These are phyloP conservation scores for Platanista minor DNA, from an alignment of 2,113 vertebrate species.

Conservation along the genomic window DNA sequence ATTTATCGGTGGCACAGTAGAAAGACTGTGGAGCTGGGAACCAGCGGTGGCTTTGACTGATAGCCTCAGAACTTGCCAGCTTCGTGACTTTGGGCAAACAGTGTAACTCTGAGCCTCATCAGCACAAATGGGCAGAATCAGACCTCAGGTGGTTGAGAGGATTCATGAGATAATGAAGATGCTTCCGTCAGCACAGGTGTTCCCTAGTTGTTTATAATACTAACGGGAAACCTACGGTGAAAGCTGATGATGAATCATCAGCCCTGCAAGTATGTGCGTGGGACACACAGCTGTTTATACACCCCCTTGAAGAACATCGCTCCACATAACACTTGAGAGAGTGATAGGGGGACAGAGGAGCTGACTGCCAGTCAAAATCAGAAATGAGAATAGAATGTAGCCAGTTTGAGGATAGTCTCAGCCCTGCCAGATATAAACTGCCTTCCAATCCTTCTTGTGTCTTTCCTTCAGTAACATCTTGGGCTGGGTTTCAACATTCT, in stretches of 20 bases:
- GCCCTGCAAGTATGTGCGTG: not conserved
- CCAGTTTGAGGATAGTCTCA: not conserved
- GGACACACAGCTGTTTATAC: not conserved
- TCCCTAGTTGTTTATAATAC: not conserved
- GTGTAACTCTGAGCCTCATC: not conserved
- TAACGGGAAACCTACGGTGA: not conserved
- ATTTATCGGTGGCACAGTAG: not conserved
- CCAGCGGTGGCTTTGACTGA: not conserved
- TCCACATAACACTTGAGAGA: not conserved
- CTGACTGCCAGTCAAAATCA: not conserved
- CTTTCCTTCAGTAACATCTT: not conserved
- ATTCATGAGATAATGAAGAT: not conserved
- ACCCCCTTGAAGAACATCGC: not conserved
- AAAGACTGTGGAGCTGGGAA: not conserved
- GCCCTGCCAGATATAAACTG: not conserved
- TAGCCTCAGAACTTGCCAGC: not conserved
- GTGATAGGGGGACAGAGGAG: not conserved
- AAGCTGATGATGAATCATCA: not conserved
- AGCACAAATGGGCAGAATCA: not conserved
- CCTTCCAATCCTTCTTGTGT: not conserved
- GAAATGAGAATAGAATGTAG: not conserved
- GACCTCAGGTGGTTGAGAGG: not conserved
- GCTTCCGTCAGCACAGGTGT: not conserved
- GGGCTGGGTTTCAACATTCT: not conserved
- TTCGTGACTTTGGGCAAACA: not conserved